These are phyloP conservation scores for Neodiprion fabricii DNA, from an alignment of 1,140 invertebrate genomes.

Conservation along the genomic window DNA sequence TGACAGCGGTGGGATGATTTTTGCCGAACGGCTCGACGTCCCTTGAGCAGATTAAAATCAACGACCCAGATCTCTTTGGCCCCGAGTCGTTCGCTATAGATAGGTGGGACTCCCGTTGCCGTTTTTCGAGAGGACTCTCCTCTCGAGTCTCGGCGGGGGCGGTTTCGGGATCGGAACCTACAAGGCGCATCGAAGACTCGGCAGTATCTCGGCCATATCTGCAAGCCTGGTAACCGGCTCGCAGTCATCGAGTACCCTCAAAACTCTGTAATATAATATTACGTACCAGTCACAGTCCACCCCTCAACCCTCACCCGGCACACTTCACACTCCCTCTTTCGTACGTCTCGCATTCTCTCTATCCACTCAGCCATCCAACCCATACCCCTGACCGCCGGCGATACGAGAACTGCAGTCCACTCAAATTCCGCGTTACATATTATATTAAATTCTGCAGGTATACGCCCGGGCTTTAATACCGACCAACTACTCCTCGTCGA, in stretches of 20 bases:
- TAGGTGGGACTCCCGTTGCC: background rate
- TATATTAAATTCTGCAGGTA: conserved; percentile 1
- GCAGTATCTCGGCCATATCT: conserved; percentile 53
- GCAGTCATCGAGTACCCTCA: conserved; percentile 47
- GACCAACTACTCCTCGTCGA: background rate
- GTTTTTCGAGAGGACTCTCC: conserved; percentile 4
- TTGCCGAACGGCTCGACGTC: conserved; percentile 15
- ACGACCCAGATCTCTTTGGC: conserved; percentile 56
- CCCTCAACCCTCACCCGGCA: background rate
- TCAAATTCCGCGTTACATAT: conserved; percentile 1
- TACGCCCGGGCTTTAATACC: background rate
- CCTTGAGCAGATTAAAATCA: conserved; percentile 56
- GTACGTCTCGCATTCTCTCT: background rate
- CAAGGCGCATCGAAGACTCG: conserved; percentile 4
- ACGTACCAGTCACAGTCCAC: conserved; percentile 24
- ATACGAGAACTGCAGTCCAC: conserved; percentile 1
- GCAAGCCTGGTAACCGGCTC: conserved; percentile 49
- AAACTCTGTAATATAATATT: conserved; percentile 44
- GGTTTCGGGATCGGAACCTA: background rate
- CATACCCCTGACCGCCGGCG: background rate
- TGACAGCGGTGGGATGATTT: conserved; percentile 3
- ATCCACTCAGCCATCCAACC: background rate
- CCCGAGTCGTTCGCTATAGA: conserved; percentile 36
- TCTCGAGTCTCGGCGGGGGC: background rate
- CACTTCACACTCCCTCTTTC: conserved; percentile 1